These are phyloP conservation scores for Anhinga anhinga DNA, from an alignment of 2,113 vertebrate genomes.

Conservation along the genomic window DNA sequence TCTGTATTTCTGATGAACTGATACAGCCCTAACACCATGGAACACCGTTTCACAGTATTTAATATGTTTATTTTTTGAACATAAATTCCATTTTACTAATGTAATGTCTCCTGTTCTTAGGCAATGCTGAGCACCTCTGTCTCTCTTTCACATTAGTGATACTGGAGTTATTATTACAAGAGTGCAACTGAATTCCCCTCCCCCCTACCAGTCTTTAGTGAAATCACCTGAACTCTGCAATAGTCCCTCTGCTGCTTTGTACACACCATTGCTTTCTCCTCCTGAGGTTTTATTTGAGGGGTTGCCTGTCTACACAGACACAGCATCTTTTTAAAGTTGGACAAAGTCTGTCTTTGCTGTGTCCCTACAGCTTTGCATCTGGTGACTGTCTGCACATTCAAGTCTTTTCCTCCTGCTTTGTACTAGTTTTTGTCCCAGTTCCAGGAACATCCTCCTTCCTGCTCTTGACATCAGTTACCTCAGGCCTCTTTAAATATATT, in stretches of 20 bases:
- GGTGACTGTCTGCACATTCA: neutral
- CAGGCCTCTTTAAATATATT: neutral
- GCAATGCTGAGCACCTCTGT: neutral
- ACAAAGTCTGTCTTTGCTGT: neutral
- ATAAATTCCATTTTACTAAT: neutral
- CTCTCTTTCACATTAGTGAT: neutral
- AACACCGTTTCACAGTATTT: fast-evolving
- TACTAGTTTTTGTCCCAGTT: neutral
- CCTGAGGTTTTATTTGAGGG: neutral
- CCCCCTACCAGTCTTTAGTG: neutral
- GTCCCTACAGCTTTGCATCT: neutral
- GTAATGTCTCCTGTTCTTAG: neutral
- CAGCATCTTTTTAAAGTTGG: neutral
- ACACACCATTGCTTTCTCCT: neutral
- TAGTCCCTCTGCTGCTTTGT: neutral
- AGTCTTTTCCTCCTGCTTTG: neutral
- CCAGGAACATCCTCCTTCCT: neutral
- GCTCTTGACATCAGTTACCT: neutral
- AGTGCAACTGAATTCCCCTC: neutral
- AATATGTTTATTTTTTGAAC: neutral
- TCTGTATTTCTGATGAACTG: neutral
- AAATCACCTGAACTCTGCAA: neutral
- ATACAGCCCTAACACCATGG: neutral
- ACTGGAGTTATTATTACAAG: neutral
- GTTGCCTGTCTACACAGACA: neutral